phyloP scores from a whole-genome alignment of 2,888 invertebrate species.

The Allacma fusca region DNA sequence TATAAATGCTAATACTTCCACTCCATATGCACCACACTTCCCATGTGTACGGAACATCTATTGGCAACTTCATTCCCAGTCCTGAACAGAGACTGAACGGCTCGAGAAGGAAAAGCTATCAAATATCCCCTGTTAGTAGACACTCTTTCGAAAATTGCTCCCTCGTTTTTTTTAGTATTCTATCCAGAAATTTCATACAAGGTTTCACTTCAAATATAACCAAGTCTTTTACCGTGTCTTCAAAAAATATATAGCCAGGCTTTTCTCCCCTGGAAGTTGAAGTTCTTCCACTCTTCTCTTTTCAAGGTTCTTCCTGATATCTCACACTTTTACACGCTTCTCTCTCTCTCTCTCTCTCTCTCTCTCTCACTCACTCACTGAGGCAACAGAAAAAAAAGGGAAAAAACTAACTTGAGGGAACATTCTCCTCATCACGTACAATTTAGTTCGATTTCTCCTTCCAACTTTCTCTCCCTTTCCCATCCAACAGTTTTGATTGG shows the following conservation, averaged over 20 bases:
- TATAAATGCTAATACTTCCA: conserved; percentile 23
- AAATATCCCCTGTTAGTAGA: conserved; percentile 23
- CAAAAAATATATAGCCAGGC: background rate
- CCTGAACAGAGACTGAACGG: background rate
- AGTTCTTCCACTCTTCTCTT: too few species aligned
- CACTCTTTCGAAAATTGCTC: background rate
- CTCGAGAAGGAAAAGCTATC: background rate
- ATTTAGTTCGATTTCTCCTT: too few species aligned
- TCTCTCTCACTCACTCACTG: background rate
- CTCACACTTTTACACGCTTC: background rate
- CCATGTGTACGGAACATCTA: background rate
- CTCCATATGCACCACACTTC: background rate
- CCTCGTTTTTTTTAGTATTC: conserved; percentile 24
- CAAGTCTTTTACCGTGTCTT: background rate
- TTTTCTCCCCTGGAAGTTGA: too few species aligned
- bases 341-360: background rate
- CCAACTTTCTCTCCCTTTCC: too few species aligned
- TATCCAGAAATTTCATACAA: conserved; percentile 23
- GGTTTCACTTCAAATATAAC: conserved; percentile 10
- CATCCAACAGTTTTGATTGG: background rate
- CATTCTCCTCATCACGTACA: too few species aligned
- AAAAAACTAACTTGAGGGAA: too few species aligned
- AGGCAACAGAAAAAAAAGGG: too few species aligned
- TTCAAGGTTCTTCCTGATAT: too few species aligned
- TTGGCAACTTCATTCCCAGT: background rate